phyloP scores from a whole-genome alignment of 2,113 vertebrate species.

The Cisticola juncidis region DNA sequence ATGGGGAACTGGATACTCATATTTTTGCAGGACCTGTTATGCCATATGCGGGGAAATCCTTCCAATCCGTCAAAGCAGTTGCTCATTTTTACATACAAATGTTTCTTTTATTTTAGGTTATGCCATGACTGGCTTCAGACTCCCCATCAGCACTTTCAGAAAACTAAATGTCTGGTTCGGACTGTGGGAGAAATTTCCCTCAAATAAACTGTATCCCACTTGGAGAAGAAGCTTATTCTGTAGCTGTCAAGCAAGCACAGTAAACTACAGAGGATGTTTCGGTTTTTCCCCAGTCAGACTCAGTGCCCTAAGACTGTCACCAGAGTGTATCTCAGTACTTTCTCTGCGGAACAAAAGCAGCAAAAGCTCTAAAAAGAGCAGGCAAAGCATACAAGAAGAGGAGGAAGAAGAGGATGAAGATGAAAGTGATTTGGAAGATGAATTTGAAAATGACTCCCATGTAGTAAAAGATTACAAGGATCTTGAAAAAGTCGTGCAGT shows the following conservation, averaged over 20 bases:
- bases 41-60: not conserved
- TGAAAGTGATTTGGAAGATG: constrained; percentile 78
- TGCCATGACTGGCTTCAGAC: constrained; percentile 65
- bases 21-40: not conserved
- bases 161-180: constrained; percentile 66
- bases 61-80: not conserved
- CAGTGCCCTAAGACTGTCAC: constrained; percentile 44
- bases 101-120: constrained; percentile 59
- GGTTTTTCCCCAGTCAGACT: constrained; percentile 50
- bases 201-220: constrained; percentile 27
- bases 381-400: constrained; percentile 55
- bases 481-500: constrained; percentile 85
- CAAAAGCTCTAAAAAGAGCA: constrained; percentile 77
- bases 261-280: constrained; percentile 41
- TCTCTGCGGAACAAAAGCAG: constrained; percentile 84
- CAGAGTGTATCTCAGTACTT: constrained; percentile 56
- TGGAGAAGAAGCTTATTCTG: constrained; percentile 58
- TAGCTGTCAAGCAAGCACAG: constrained; percentile 44
- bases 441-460: constrained; percentile 69
- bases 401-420: constrained; percentile 71
- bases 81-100: not conserved
- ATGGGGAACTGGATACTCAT: not conserved
- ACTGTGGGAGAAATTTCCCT: constrained; percentile 63
- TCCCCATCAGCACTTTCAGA: constrained; percentile 60
- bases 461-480: constrained; percentile 89